Conservation (phyloP, 2,113 vertebrate genomes). For the Stictonetta naevosa region DNA sequence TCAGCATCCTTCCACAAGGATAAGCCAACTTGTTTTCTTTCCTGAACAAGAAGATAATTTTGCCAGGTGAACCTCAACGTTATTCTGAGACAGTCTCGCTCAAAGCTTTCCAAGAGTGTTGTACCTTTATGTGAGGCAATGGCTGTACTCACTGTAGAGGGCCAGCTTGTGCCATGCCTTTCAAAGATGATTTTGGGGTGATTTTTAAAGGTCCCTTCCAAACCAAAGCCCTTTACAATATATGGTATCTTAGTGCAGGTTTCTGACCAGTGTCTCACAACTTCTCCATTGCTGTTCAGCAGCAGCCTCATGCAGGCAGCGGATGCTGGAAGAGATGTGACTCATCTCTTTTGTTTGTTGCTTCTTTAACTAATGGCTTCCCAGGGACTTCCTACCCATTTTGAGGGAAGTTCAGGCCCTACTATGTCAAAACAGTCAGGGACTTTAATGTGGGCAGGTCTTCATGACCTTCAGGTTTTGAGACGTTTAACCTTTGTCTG, state of each 20-base stretch:
- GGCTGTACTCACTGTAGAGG: background rate
- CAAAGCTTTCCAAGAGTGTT: background rate
- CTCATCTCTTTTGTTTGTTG: background rate
- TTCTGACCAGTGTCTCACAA: background rate
- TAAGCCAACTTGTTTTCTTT: background rate
- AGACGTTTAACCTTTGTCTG: background rate
- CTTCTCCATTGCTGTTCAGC: background rate
- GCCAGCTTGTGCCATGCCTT: background rate
- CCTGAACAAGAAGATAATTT: background rate
- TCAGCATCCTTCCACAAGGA: background rate
- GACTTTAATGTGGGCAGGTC: background rate
- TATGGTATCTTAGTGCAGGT: background rate
- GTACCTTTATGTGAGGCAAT: background rate
- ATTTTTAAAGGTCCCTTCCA: background rate
- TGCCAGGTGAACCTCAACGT: background rate
- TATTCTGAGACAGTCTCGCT: background rate
- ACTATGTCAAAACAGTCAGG: background rate
- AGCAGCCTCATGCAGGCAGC: background rate
- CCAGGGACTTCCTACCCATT: background rate
- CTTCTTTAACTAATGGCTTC: constrained; percentile 4
- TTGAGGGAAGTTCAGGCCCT: background rate
- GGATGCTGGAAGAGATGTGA: background rate
- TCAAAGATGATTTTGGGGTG: background rate
- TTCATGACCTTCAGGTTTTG: background rate
- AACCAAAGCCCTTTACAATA: background rate